A percentile compares a stretch with the other conserved stretches of the same genome.
phyloP scores from a whole-genome alignment of 2,888 invertebrate genomes.

The Cerastis leucographa region DNA sequence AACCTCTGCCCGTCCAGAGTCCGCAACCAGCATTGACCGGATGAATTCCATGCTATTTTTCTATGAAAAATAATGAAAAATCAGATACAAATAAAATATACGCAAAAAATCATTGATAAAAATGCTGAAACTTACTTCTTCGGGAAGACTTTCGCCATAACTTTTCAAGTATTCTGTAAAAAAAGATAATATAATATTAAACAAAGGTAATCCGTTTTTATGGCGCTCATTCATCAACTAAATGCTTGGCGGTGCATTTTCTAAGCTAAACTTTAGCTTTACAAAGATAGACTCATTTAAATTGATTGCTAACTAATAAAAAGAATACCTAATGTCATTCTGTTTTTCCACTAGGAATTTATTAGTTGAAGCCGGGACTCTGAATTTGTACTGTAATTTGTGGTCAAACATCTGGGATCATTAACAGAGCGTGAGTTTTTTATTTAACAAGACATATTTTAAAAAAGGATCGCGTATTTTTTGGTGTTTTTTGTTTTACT shows the following conservation, averaged over 20 bases:
- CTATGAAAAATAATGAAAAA: conserved; percentile 54
- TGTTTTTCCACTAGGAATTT: background rate
- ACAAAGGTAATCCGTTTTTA: background rate
- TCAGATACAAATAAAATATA: background rate
- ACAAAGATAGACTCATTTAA: background rate
- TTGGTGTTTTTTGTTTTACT: too few relatives aligned
- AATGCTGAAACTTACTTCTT: conserved; percentile 71
- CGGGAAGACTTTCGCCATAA: conserved; percentile 70
- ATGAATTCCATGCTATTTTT: conserved; percentile 71
- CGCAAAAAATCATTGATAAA: conserved; percentile 6
- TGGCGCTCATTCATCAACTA: background rate
- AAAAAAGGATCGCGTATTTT: too few relatives aligned
- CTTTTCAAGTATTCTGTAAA: conserved; percentile 78
- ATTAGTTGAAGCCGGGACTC: background rate
- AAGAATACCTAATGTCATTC: background rate
- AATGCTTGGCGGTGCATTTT: background rate
- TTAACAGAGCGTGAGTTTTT: too few relatives aligned
- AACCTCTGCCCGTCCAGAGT: conserved; percentile 77
- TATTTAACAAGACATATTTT: too few relatives aligned
- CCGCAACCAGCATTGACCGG: conserved; percentile 68
- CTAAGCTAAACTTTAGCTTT: background rate
- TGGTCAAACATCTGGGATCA: too few relatives aligned
- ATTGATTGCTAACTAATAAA: background rate
- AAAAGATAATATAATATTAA: background rate
- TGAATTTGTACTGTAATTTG: too few relatives aligned